A percentile compares a stretch with the other conserved stretches of the same genome.
Evolutionary conservation across 1,140 invertebrate genomes (phyloP).

Genomic region (Muscidifurax raptorellus): DNA sequence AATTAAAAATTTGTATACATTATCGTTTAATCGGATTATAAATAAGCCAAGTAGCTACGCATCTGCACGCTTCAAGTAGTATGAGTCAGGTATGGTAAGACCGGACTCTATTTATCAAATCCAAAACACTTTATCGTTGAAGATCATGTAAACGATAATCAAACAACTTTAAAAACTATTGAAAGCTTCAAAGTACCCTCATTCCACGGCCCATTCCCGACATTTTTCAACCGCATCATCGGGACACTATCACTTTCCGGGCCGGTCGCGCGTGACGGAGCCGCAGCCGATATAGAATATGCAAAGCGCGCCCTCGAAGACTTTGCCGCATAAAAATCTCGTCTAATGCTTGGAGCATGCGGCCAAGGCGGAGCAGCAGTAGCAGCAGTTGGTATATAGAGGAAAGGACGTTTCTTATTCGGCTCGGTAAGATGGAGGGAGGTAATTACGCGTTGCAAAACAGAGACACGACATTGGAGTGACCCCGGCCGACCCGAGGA

Average conservation of each 20-base stretch:
- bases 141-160: no score
- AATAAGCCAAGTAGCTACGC: not conserved
- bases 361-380: conserved; percentile 54
- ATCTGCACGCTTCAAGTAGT: not conserved
- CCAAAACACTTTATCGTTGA: no score
- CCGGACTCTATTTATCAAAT: not conserved
- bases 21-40: not conserved
- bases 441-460: conserved; percentile 71
- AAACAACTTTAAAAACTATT: no score
- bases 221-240: not conserved
- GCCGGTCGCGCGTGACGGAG: conserved; percentile 66
- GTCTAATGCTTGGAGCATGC: conserved; percentile 57
- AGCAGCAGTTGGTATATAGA: conserved; percentile 37
- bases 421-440: conserved; percentile 50
- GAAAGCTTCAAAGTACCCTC: no score
- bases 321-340: conserved; percentile 4
- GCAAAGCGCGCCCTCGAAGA: conserved; percentile 56
- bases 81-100: not conserved
- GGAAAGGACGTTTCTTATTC: conserved; percentile 36
- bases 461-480: conserved; percentile 65
- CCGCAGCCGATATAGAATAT: conserved; percentile 56
- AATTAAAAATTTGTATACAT: not conserved
- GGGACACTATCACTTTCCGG: conserved; percentile 67
- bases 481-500: conserved; percentile 57
- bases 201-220: not conserved